Evolutionary conservation across 53 echinoderm and acorn worm genomes (phyloP), one percentile per base, ranked within the genome.

Genomic region (Zoroaster sp.): DNA sequence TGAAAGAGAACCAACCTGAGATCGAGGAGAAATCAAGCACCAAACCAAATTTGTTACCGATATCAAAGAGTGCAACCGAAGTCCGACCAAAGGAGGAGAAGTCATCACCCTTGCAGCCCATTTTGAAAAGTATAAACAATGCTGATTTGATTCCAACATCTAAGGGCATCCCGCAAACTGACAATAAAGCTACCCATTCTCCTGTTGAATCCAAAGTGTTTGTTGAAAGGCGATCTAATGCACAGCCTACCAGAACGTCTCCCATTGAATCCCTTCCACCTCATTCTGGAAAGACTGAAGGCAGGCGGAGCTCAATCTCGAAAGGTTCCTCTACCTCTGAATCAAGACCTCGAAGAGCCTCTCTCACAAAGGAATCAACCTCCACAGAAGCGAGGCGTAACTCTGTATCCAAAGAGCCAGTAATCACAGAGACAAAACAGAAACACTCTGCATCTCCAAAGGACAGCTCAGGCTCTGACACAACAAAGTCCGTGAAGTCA

Each of bases 1-100:
- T 76, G 46, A 81, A 81, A 66, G 81, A 67, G 68, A 86, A 54
- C 54, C 63, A 83, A 45, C 63, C 46, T 15, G 63, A 47, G 2
- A 39, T 37, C 9, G 49, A 43, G 45, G 69, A 18, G 11, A 54
- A n/a, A 28, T 21, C 63, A 14, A 52, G 20, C 33, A 33, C 31
- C 33, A 59, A 55, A 55, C 69, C 55, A 42, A 81, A 33, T 66
- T 81, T 42, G 66, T 54, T 81, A 15, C 42, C 67, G 21, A 4
- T 77, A n/a, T 70, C 91, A 17, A 86, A 77, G 78, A 77, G 69
- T 35, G 40, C 70, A 5, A 49, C 51, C 10, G 77, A 78, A 14
- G 66, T 52, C 70, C 49, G 5, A 20, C 69, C 51, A 11, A 52
- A 41, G 28, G 70, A 78, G 8, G 72, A 82, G 53, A 67, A 49